phyloP scores from a whole-genome alignment of 2,888 invertebrate genomes.

The Agrotis ipsilon region DNA sequence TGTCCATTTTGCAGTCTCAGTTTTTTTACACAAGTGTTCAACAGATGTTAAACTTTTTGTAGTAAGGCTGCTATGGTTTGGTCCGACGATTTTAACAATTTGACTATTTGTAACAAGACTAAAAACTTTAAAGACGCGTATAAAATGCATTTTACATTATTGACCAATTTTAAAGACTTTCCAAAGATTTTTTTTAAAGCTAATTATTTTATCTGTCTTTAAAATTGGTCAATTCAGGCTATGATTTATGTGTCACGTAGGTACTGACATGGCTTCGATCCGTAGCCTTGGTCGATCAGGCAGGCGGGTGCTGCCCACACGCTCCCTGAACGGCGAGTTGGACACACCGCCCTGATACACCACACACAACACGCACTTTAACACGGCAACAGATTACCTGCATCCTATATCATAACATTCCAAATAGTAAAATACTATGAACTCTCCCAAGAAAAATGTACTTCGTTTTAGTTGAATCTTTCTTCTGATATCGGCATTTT shows the following conservation, averaged over 20 bases:
- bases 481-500: neutral
- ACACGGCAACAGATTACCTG: conserved; percentile 63
- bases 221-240: conserved; percentile 48
- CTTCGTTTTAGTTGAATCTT: neutral
- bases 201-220: conserved; percentile 28
- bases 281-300: conserved; percentile 97
- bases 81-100: no score
- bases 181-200: no score
- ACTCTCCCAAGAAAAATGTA: conserved; percentile 2
- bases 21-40: no score
- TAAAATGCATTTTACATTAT: conserved; percentile 41
- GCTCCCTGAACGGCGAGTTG: conserved; percentile 97
- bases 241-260: conserved; percentile 59
- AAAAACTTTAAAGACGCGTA: conserved; percentile 49
- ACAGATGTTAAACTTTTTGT: no score
- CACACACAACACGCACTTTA: conserved; percentile 83
- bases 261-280: conserved; percentile 92
- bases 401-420: conserved; percentile 42
- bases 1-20: no score
- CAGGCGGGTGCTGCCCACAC: conserved; percentile 96
- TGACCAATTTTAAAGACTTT: conserved; percentile 50
- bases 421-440: conserved; percentile 47
- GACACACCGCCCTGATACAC: conserved; percentile 90
- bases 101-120: no score
- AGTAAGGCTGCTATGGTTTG: no score